A percentile compares a stretch with the other conserved stretches of the same genome.
Conservation (phyloP, 2,797 vertebrate genomes). For the Echeneis naucrates region DNA sequence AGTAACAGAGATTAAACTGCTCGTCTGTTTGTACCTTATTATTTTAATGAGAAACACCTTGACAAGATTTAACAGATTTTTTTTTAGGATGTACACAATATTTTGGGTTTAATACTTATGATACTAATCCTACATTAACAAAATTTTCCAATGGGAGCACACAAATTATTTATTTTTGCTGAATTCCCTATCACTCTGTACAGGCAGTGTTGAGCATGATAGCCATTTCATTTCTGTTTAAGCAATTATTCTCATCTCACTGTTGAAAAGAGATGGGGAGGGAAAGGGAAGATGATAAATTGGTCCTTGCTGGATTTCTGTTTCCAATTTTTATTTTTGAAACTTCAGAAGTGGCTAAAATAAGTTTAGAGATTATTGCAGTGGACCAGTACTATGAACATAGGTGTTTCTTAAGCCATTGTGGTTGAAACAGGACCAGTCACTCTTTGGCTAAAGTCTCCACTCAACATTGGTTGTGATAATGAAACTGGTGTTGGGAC, state of each 20-base stretch:
- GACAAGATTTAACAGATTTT: not conserved
- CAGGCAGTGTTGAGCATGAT: not conserved
- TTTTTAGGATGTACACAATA: not conserved
- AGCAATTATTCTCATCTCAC: not conserved
- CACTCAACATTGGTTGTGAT: too few relatives aligned
- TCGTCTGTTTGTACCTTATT: constrained; percentile 15
- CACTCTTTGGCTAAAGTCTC: not conserved
- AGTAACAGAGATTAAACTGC: constrained; percentile 10
- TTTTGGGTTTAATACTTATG: not conserved
- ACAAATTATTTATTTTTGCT: too few relatives aligned
- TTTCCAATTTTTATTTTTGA: not conserved
- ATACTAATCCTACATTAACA: too few relatives aligned
- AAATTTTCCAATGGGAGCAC: not conserved
- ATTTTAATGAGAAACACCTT: constrained; percentile 1
- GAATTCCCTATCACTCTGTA: too few relatives aligned
- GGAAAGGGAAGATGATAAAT: not conserved
- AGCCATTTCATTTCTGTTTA: not conserved
- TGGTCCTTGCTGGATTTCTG: not conserved
- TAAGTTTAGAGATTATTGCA: not conserved
- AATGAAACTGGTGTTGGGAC: too few relatives aligned
- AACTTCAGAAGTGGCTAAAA: not conserved
- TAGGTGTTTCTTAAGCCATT: not conserved
- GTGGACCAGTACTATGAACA: not conserved
- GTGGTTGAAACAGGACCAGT: not conserved
- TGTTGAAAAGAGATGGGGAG: not conserved